These are phyloP conservation scores for Orestias chungarensis DNA, from an alignment of 2,797 vertebrate species.

Conservation along the genomic window DNA sequence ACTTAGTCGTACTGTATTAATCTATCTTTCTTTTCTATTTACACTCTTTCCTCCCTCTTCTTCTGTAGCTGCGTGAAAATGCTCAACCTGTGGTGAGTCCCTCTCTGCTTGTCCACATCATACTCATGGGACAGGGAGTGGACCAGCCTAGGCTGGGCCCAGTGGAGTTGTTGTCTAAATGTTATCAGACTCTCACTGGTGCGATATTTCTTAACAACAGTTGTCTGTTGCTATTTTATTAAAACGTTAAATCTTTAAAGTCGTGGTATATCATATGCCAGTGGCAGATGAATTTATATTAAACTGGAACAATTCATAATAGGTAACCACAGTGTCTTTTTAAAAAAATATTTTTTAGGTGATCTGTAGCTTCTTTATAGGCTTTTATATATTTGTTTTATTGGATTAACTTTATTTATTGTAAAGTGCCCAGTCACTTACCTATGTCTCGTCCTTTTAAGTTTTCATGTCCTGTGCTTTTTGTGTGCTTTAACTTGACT, in stretches of 20 bases:
- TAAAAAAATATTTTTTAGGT: too few species aligned
- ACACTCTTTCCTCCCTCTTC: constrained; percentile 83
- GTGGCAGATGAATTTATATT: neutral
- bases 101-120: constrained; percentile 93
- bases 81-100: constrained; percentile 99
- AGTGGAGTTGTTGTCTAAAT: constrained; percentile 40
- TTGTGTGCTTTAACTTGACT: constrained; percentile 61
- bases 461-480: constrained; percentile 69
- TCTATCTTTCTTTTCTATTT: constrained; percentile 94
- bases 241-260: neutral
- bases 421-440: constrained; percentile 68
- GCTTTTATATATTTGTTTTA: neutral
- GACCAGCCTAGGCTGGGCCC: constrained; percentile 87
- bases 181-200: constrained; percentile 44
- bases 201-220: constrained; percentile 8
- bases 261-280: neutral
- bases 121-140: constrained; percentile 87
- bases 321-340: neutral
- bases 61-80: constrained; percentile 99
- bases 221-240: neutral
- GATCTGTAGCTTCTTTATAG: neutral
- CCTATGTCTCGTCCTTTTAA: constrained; percentile 82
- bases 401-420: neutral
- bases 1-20: constrained; percentile 93
- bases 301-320: neutral